Evolutionary conservation across 2,888 invertebrate species (phyloP).

Genomic region (Mimas tiliae): DNA sequence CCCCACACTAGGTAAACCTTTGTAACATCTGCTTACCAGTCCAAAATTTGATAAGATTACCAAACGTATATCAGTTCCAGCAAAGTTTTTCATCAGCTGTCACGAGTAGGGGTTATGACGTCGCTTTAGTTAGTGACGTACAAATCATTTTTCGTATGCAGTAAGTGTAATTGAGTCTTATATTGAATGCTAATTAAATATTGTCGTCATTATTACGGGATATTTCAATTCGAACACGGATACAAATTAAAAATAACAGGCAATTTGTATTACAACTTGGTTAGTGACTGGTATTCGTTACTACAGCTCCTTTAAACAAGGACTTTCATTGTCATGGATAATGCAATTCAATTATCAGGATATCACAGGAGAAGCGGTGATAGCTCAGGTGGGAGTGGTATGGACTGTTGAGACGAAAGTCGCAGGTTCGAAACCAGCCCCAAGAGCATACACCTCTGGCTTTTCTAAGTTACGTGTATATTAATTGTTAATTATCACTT

Average conservation of each 20-base stretch:
- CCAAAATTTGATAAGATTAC: too few relatives aligned
- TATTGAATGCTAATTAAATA: conserved; percentile 17
- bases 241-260: background rate
- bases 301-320: background rate
- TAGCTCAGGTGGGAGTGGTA: too few relatives aligned
- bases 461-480: too few relatives aligned
- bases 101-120: background rate
- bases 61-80: background rate
- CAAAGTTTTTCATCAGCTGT: background rate
- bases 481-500: too few relatives aligned
- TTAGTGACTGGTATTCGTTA: background rate
- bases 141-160: background rate
- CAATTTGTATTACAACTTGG: background rate
- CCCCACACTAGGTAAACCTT: too few relatives aligned
- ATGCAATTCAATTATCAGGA: background rate
- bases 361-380: too few relatives aligned
- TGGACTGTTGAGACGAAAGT: too few relatives aligned
- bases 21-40: too few relatives aligned
- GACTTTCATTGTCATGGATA: background rate
- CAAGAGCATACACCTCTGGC: too few relatives aligned
- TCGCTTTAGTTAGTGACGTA: conserved; percentile 11
- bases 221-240: conserved; percentile 9
- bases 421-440: too few relatives aligned
- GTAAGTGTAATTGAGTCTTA: background rate
- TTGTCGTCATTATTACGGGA: conserved; percentile 1